A percentile compares a stretch with the other conserved stretches of the same genome.
phyloP scores from a whole-genome alignment of 2,113 vertebrate species.

The Aegypius monachus region DNA sequence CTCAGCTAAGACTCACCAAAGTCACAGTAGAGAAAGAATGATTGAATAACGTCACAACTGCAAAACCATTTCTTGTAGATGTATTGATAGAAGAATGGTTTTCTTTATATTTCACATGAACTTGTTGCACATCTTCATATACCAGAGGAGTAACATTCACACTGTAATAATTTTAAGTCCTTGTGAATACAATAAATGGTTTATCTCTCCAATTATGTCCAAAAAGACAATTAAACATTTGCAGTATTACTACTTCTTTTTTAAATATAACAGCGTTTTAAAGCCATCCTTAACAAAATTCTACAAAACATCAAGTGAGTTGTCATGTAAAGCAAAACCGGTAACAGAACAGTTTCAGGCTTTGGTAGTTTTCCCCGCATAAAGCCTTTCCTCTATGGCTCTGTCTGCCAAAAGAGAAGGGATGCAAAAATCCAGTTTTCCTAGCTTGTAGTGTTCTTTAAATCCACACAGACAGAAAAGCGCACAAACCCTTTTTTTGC shows the following conservation, averaged over 20 bases:
- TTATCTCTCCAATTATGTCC: not conserved
- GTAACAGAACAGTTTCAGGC: not conserved
- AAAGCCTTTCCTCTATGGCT: not conserved
- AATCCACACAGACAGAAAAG: not conserved
- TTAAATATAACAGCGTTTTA: not conserved
- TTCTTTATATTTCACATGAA: not conserved
- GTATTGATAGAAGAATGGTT: not conserved
- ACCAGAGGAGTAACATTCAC: not conserved
- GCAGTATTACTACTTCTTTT: not conserved
- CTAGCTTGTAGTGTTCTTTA: not conserved
- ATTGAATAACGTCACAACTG: not conserved
- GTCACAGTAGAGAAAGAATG: not conserved
- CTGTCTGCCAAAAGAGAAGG: not conserved
- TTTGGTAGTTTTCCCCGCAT: not conserved
- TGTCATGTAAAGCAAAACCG: not conserved
- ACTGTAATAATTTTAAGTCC: not conserved
- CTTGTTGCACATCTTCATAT: not conserved
- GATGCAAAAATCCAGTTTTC: not conserved
- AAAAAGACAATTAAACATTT: not conserved
- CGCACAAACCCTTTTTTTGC: rapidly evolving
- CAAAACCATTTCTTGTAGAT: not conserved
- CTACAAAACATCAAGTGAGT: not conserved
- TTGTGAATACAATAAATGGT: not conserved
- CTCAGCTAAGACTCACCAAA: not conserved
- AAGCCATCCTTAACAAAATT: not conserved